A percentile compares a stretch with the other conserved stretches of the same genome.
These are phyloP conservation scores for Antechinus stuartii DNA, from an alignment of 2,113 vertebrate genomes.

Conservation along the genomic window DNA sequence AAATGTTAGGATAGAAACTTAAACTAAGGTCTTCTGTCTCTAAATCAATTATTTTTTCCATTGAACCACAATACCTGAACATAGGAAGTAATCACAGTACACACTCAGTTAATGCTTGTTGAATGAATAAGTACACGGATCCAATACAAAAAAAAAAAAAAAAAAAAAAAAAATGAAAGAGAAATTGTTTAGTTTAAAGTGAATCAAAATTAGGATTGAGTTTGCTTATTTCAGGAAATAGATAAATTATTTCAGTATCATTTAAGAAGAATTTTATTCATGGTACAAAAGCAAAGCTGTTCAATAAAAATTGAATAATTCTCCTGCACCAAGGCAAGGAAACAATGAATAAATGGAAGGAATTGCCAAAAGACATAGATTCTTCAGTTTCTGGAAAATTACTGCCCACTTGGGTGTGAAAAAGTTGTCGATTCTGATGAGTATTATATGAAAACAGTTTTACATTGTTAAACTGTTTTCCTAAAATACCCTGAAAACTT, in stretches of 20 bases:
- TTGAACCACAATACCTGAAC: background rate
- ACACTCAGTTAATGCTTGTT: background rate
- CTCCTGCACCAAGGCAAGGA: background rate
- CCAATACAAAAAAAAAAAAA: background rate
- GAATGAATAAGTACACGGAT: background rate
- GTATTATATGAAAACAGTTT: background rate
- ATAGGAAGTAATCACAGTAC: background rate
- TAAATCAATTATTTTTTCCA: background rate
- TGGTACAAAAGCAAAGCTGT: background rate
- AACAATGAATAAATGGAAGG: conserved; percentile 15
- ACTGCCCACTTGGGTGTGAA: background rate
- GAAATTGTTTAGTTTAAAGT: background rate
- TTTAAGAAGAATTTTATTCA: background rate
- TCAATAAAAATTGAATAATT: conserved; percentile 32
- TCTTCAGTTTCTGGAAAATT: conserved; percentile 14
- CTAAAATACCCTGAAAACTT: conserved; percentile 18
- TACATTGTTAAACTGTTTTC: background rate
- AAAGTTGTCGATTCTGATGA: background rate
- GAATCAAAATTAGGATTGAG: conserved; percentile 42
- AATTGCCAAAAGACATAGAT: background rate
- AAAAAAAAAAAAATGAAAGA: background rate
- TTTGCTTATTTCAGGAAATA: conserved; percentile 33
- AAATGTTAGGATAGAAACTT: background rate
- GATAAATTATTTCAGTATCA: background rate
- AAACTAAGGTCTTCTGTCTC: background rate